A percentile compares a stretch with the other conserved stretches of the same genome.
These are phyloP conservation scores for Nemotelus nigrinus DNA, from an alignment of 2,888 invertebrate species.

Conservation along the genomic window DNA sequence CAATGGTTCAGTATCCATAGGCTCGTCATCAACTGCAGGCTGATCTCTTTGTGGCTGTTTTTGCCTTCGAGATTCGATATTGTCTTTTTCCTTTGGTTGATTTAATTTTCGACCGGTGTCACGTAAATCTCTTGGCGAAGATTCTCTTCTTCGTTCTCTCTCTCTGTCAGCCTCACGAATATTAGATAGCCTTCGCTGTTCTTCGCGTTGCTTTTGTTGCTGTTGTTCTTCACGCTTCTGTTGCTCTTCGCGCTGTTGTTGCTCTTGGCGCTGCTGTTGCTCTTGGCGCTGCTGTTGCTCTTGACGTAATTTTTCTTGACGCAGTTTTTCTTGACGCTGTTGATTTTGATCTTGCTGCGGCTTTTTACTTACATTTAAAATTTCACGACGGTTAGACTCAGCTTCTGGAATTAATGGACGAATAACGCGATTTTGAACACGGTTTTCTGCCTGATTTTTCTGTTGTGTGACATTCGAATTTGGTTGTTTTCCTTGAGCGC, in stretches of 20 bases:
- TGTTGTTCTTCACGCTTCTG: background rate
- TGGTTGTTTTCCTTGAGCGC: background rate
- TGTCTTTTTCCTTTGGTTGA: background rate
- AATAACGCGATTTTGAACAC: background rate
- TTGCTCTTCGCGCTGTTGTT: background rate
- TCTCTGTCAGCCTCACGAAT: no score
- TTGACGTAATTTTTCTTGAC: background rate
- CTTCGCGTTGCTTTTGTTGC: background rate
- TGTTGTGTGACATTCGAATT: background rate
- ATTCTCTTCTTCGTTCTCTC: no score
- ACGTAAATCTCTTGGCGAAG: background rate
- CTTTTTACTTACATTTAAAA: background rate
- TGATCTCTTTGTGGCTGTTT: background rate
- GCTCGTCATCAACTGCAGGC: conserved; percentile 57
- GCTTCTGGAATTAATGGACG: conserved; percentile 14
- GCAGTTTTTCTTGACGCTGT: background rate
- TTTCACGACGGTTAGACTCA: background rate
- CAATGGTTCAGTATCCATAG: conserved; percentile 29
- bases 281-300: background rate
- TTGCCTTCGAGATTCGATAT: background rate
- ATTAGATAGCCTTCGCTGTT: background rate
- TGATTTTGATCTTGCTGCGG: conserved; percentile 8
- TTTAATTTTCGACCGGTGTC: background rate
- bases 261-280: background rate
- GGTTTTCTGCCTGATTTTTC: background rate